Evolutionary conservation across 2,888 invertebrate species (phyloP), one percentile per base, ranked within the genome.

Genomic region (Andrena camellia): DNA sequence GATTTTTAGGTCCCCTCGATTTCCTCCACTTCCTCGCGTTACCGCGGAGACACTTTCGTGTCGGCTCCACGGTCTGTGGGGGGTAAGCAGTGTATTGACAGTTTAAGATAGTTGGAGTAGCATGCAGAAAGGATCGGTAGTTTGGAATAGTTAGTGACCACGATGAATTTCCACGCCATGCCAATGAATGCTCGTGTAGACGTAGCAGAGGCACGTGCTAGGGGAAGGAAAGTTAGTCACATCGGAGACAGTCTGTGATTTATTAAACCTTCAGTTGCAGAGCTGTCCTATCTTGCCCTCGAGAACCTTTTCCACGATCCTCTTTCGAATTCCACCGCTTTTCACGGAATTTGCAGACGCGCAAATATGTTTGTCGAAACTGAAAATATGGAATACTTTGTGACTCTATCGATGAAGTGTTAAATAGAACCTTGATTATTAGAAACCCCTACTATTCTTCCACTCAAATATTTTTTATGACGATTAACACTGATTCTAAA

Each of bases 121-220:
- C 75, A 70, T 69, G 79, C 72, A 75, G 86, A 89, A 90, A 86
- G 88, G 82, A 86, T 85, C 75, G 76, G 77, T 73, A 90, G 90
- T 90, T 90, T 71, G 73, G 85, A 83, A 91, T 90, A 91, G 92
- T 90, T 92, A 84, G 86, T 84, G 89, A 92, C 90, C 89, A 80
- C 90, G 86, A 89, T 89, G 89, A 90, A 91, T 92, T 91, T 90
- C 87, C 87, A 70, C 84, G 72, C 78, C 85, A 79, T 64, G 86
- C 84, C 87, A 82, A 86, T 89, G 85, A 60, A 78, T 87, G 87
- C 78, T 79, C 70, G 81, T 75, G 71, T 81, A 75, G 64, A 72
- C 20, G 76, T 71, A 68, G 60, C 64, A 4, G 29, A 42, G 52
- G 33, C 67, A 85, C 74, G 84, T 79, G 75, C 84, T 77, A 76